Conservation (phyloP, 2,113 vertebrate genomes). For the Fregata magnificens region DNA sequence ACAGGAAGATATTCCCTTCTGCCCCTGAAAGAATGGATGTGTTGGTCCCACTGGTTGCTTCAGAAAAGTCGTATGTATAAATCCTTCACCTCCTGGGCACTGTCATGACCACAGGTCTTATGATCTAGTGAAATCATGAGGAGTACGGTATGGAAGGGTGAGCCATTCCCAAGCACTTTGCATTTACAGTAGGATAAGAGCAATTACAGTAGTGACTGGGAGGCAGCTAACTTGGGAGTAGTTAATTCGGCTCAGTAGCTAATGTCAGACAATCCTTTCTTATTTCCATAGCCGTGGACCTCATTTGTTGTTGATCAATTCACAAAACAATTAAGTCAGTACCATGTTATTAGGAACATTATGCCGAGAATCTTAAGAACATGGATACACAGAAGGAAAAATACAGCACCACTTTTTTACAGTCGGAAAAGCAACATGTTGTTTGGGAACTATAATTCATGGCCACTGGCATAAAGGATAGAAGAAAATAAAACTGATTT, state of each 20-base stretch:
- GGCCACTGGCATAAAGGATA: background rate
- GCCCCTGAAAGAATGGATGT: accelerated
- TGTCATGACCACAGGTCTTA: background rate
- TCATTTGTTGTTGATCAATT: background rate
- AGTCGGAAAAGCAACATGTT: background rate
- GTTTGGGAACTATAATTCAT: background rate
- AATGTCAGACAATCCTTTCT: background rate
- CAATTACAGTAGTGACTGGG: background rate
- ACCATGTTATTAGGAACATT: background rate
- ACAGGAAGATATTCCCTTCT: background rate
- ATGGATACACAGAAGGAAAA: background rate
- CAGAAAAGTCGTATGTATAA: accelerated
- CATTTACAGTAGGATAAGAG: background rate
- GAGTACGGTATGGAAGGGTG: background rate
- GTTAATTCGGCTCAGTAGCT: background rate
- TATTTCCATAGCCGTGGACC: background rate
- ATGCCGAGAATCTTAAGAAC: background rate
- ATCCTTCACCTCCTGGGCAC: background rate
- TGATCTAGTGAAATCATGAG: background rate
- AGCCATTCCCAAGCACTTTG: background rate
- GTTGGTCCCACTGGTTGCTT: background rate
- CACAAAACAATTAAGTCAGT: background rate
- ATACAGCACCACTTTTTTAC: background rate
- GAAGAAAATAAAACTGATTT: background rate
- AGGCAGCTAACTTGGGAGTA: background rate